phyloP scores from a whole-genome alignment of 2,797 vertebrate species.

The Prunella strophiata region DNA sequence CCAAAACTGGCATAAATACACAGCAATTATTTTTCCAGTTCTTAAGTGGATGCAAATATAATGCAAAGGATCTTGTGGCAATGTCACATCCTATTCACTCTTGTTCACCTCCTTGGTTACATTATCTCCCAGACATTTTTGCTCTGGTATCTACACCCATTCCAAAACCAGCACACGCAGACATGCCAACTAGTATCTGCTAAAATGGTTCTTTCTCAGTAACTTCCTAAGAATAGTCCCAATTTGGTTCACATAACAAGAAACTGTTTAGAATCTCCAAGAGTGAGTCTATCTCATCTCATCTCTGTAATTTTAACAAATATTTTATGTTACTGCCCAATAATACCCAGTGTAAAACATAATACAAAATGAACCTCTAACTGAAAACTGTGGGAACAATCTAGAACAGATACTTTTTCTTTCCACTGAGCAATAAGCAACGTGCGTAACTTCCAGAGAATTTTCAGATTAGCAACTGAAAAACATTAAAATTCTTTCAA shows the following conservation, averaged over 20 bases:
- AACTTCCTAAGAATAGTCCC: background rate
- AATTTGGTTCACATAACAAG: background rate
- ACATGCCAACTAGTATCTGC: background rate
- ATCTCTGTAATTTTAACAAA: background rate
- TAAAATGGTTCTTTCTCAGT: background rate
- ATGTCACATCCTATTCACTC: background rate
- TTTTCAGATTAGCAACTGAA: background rate
- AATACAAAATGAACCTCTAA: background rate
- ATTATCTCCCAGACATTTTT: background rate
- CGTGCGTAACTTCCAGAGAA: background rate
- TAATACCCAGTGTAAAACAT: background rate
- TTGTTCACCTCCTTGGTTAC: background rate
- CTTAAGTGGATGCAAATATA: background rate
- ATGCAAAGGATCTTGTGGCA: background rate
- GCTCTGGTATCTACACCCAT: background rate
- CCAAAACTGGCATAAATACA: background rate
- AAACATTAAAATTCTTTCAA: background rate
- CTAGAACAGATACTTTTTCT: background rate
- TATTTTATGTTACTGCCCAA: accelerated
- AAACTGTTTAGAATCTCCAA: background rate
- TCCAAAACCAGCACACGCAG: background rate
- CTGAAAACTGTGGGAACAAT: background rate
- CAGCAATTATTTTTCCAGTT: background rate
- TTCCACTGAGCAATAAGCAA: background rate
- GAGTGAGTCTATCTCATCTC: background rate